A percentile compares a stretch with the other conserved stretches of the same genome.
These are phyloP conservation scores for Myocastor coypus DNA, from an alignment of 2,113 vertebrate genomes.

Conservation along the genomic window DNA sequence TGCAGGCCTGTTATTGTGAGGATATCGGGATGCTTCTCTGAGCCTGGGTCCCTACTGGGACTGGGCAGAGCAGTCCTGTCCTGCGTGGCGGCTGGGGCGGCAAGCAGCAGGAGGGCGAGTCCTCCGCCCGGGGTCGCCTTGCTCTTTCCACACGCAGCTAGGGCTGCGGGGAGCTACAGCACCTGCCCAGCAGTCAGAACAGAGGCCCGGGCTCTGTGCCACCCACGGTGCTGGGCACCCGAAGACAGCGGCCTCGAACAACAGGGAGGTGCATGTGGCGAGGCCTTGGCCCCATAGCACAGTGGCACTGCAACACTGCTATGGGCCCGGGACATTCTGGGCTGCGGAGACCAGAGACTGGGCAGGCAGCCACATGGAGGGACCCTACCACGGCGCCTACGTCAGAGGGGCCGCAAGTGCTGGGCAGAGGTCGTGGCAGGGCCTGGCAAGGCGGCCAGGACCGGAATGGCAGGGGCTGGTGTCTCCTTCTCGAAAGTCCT, in stretches of 20 bases:
- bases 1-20: not conserved
- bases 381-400: not conserved
- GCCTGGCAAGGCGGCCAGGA: not conserved
- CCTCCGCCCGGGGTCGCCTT: not conserved
- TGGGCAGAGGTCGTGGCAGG: not conserved
- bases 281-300: no score
- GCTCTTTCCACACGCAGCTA: not conserved
- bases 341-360: not conserved
- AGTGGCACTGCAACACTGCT: rapidly evolving
- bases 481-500: not conserved
- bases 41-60: no score
- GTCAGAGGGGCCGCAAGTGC: not conserved
- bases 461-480: not conserved
- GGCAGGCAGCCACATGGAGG: not conserved
- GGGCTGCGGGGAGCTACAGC: no score
- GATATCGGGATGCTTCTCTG: no score
- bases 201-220: not conserved
- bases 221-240: not conserved
- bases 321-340: not conserved
- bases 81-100: not conserved
- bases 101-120: not conserved
- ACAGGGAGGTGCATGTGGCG: no score
- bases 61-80: not conserved
- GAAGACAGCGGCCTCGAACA: not conserved
- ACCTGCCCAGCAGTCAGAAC: rapidly evolving